Evolutionary conservation across 2,113 vertebrate genomes (phyloP).

Genomic region (Nibea albiflora): DNA sequence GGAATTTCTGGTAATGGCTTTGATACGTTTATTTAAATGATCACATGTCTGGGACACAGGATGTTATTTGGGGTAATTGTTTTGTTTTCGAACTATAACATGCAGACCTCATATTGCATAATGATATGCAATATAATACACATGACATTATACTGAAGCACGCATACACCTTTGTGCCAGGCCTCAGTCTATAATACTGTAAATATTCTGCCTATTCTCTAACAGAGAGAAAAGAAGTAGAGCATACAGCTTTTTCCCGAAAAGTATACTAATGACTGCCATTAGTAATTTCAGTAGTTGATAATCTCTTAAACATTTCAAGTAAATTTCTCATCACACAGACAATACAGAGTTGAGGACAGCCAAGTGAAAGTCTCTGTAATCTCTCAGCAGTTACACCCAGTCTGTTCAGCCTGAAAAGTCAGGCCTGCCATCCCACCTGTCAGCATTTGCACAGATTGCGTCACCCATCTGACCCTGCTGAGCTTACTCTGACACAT

Average conservation of each 20-base stretch:
- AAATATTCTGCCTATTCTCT: not conserved
- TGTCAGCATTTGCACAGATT: constrained; percentile 71
- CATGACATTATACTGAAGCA: not conserved
- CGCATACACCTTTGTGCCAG: not conserved
- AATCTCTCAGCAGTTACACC: constrained; percentile 8
- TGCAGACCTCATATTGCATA: constrained; percentile 36
- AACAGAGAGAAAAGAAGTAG: not conserved
- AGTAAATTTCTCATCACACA: constrained; percentile 13
- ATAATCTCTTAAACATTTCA: not conserved
- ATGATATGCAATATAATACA: constrained; percentile 34
- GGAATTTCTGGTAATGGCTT: constrained; percentile 52
- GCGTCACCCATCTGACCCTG: constrained; percentile 65
- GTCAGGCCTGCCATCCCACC: constrained; percentile 59
- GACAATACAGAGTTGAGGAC: not conserved
- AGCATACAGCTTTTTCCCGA: too few species aligned
- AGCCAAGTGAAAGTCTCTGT: constrained; percentile 37
- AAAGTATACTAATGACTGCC: not conserved
- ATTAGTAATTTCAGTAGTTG: not conserved
- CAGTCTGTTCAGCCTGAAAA: constrained; percentile 20
- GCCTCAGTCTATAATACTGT: not conserved
- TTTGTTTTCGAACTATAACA: constrained; percentile 50
- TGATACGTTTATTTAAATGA: constrained; percentile 43
- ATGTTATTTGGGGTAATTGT: constrained; percentile 49
- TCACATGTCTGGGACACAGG: constrained; percentile 57
- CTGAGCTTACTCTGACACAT: constrained; percentile 66